phyloP scores from a whole-genome alignment of 1,140 invertebrate genomes.

The Drosophila burlai region DNA sequence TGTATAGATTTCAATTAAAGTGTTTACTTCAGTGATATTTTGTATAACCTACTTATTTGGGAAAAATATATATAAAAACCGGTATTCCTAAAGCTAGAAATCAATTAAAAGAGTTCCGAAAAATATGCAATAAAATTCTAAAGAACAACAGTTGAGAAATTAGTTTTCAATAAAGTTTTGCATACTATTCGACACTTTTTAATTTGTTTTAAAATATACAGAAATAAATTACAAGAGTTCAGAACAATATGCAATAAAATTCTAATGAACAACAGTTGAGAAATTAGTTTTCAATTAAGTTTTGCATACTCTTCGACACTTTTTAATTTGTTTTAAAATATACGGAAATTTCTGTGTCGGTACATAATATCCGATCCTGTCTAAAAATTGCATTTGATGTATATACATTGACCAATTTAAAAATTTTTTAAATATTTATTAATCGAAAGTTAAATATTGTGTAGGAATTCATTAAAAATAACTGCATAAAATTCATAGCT shows the following conservation, averaged over 20 bases:
- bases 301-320: background rate
- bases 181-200: background rate
- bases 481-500: background rate
- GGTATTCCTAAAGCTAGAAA: background rate
- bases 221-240: too few relatives aligned
- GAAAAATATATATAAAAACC: background rate
- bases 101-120: background rate
- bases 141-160: background rate
- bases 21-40: too few relatives aligned
- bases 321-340: background rate
- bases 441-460: too few relatives aligned
- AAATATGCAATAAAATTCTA: background rate
- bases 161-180: background rate
- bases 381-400: too few relatives aligned
- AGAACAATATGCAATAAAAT: background rate
- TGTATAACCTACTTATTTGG: background rate
- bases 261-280: background rate
- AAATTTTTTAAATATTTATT: too few relatives aligned
- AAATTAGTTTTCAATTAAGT: background rate
- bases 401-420: too few relatives aligned
- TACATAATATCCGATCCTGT: background rate
- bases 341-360: background rate
- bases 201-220: background rate
- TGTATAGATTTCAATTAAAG: constrained; percentile 27
- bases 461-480: too few relatives aligned